Conservation (phyloP, 2,113 vertebrate species). For the Leucosticte australis region DNA sequence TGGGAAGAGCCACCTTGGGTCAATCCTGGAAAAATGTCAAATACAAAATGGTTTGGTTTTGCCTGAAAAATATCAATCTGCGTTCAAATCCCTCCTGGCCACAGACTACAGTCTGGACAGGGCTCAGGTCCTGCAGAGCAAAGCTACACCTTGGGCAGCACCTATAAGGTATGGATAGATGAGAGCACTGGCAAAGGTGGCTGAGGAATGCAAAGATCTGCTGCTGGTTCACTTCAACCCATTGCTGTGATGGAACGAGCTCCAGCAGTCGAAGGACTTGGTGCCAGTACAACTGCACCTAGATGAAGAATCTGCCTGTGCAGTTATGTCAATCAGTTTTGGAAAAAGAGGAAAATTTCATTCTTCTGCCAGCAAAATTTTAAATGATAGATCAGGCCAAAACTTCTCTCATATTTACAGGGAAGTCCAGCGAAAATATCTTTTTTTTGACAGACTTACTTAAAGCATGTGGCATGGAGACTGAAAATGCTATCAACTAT, state of each 20-base stretch:
- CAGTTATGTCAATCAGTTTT: conserved; percentile 56
- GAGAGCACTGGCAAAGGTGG: background rate
- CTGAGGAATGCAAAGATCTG: background rate
- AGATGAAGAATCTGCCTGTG: conserved; percentile 46
- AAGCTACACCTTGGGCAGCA: background rate
- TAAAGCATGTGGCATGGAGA: conserved; percentile 68
- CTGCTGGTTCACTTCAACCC: conserved; percentile 2
- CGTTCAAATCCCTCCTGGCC: background rate
- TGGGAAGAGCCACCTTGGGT: background rate
- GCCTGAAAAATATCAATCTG: background rate
- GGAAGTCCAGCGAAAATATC: conserved; percentile 65
- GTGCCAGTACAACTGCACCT: conserved; percentile 56
- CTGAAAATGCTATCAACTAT: conserved; percentile 72
- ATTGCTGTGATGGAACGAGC: background rate
- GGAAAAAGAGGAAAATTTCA: conserved; percentile 29
- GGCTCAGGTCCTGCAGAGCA: background rate
- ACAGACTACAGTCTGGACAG: background rate
- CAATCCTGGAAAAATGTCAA: background rate
- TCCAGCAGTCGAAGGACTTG: conserved; percentile 48
- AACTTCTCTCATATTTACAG: conserved; percentile 67
- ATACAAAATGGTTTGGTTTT: background rate
- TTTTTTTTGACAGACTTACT: conserved; percentile 65
- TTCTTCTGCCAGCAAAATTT: conserved; percentile 62
- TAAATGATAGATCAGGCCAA: conserved; percentile 63
- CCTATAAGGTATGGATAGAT: background rate